Percentiles rank a stretch among this genome's conserved stretches.
Conservation (phyloP, 2,888 invertebrate species). For the Clitarchus hookeri region DNA sequence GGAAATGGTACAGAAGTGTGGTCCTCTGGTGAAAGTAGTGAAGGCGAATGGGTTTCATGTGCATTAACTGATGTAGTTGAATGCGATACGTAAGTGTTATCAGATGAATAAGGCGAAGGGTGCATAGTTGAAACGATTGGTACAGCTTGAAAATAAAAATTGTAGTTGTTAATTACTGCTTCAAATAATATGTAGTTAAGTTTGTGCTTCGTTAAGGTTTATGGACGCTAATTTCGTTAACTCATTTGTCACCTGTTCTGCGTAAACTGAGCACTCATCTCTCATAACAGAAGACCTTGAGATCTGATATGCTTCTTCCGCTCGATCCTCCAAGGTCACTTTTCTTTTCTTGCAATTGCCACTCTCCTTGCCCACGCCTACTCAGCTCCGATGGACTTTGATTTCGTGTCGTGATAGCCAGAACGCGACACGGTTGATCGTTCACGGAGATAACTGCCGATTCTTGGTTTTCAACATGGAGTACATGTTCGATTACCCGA, state of each 20-base stretch:
- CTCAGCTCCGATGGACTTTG: too few species aligned
- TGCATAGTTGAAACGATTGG: not conserved
- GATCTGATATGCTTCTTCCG: not conserved
- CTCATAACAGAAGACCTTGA: not conserved
- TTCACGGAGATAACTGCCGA: not conserved
- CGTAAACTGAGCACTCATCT: conserved; percentile 20
- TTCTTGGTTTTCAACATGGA: not conserved
- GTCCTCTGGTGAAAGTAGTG: not conserved
- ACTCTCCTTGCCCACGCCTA: too few species aligned
- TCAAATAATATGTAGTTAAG: conserved; percentile 20
- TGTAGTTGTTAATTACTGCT: not conserved
- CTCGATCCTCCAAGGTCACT: not conserved
- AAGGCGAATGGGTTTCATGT: not conserved
- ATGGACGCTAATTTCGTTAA: not conserved
- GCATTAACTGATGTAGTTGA: not conserved
- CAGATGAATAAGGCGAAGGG: too few species aligned
- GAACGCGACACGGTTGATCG: not conserved
- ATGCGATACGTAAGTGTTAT: not conserved
- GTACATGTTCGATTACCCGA: too few species aligned
- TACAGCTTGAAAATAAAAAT: not conserved
- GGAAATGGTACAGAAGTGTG: not conserved
- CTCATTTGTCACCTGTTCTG: not conserved
- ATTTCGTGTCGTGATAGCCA: not conserved
- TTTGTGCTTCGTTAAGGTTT: not conserved
- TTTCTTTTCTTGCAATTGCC: not conserved